Base-by-base conservation (phyloP, 2,113 vertebrate genomes). In the Oryzias woworae region DNA sequence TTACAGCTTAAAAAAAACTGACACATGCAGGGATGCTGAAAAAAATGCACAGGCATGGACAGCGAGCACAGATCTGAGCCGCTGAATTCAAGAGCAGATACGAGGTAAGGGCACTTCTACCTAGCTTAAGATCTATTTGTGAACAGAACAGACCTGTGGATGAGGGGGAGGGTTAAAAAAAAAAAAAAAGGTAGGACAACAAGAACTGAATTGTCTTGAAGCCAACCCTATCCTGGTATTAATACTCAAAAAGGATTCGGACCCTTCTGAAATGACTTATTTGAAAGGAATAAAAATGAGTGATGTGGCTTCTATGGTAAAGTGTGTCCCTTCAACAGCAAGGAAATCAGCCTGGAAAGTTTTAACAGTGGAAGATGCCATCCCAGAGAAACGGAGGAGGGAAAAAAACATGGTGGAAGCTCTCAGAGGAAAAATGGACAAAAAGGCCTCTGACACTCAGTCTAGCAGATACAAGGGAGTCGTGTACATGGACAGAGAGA, bases 91-190 rank as follows among this genome's bases (percentile, higher is more conserved):
- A 72, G 73, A 70, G 63, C 52, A 85, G 89, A 85, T 75, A 87
- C 79, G 81, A 82, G 75, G 84, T 90, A 92, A 92, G 89, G 88
- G 83, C 90, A 91, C 90, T 91, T 92, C 89, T 91, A 90, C 80
- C 82, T 85, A 83, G 70, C 75, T 68, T 72, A 83, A 76, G 73
- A 78, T 82, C 72, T 66, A 62, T 66, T 81, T 42, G 62, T 62
- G 67, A 74, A 57, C 59, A 49, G 55, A 75, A 68, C 71, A 62
- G 54, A 65, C 57, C 67, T 23, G 23, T 62, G 36, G 66, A 81
- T 42, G 2, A 49, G 42, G 57, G 24, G 73, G 77, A 56, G 68
- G 8, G 2, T 8, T 8, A 2, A 10, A 1, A 24, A 53, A 2
- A 10, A 1, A 24, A 53, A 66, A 48, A 20, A 41, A 17, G 51